Percentiles rank a stretch among this genome's conserved stretches.
phyloP scores from a whole-genome alignment of 2,797 vertebrate genomes.

The Aphelocoma californica region DNA sequence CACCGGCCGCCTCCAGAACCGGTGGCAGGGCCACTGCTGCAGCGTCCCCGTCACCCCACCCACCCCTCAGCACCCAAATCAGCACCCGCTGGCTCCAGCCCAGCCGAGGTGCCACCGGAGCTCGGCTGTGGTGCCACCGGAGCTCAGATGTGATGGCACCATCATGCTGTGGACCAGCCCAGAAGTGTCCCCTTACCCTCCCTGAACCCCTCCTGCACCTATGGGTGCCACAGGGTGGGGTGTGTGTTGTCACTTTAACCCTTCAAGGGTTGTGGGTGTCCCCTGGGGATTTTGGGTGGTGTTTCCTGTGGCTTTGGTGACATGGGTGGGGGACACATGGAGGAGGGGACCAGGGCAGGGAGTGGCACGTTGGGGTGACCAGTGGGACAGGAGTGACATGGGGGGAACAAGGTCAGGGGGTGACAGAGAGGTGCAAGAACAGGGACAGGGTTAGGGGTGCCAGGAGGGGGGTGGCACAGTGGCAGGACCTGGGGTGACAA shows the following conservation, averaged over 20 bases:
- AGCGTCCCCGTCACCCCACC: neutral
- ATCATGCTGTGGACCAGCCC: rapidly evolving
- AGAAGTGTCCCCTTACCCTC: too few relatives aligned
- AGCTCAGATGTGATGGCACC: neutral
- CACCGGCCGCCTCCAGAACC: neutral
- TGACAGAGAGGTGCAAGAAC: neutral
- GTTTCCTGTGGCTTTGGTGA: neutral
- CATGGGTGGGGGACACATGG: rapidly evolving
- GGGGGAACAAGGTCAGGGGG: neutral
- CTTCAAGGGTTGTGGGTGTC: neutral
- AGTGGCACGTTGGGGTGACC: neutral
- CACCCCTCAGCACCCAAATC: neutral
- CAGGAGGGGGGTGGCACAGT: neutral
- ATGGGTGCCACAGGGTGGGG: neutral
- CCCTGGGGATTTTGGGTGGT: neutral
- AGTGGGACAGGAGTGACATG: neutral
- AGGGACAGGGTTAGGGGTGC: too few relatives aligned
- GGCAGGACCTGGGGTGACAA: neutral
- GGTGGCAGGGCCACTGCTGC: neutral
- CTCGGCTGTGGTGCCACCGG: rapidly evolving
- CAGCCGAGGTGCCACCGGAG: neutral
- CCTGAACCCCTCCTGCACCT: neutral
- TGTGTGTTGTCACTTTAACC: neutral
- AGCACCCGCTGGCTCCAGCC: neutral
- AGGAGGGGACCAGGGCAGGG: neutral